phyloP scores from a whole-genome alignment of 2,113 vertebrate species.

The Pteruthius melanotis region DNA sequence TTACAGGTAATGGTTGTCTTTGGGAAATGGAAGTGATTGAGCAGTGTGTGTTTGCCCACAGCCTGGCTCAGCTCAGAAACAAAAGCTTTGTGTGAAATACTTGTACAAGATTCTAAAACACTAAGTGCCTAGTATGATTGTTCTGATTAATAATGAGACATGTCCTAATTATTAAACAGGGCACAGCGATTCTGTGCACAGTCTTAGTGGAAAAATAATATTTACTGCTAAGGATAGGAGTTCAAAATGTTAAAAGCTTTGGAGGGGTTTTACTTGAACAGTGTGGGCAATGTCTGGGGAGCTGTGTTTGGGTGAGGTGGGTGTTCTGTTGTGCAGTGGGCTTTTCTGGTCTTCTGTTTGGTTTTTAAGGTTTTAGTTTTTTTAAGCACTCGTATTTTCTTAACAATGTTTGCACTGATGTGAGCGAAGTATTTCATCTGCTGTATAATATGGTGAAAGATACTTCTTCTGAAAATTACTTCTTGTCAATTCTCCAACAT shows the following conservation, averaged over 20 bases:
- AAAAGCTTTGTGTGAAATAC: neutral
- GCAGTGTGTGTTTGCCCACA: neutral
- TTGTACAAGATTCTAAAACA: neutral
- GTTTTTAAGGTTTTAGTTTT: fast-evolving
- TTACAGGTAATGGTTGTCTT: neutral
- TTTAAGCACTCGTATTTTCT: constrained; percentile 60
- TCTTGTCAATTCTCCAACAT: constrained; percentile 95
- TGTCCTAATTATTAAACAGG: neutral
- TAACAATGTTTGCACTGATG: constrained; percentile 85
- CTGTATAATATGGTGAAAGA: constrained; percentile 96
- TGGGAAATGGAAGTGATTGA: neutral
- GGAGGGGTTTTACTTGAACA: neutral
- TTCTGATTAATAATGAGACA: neutral
- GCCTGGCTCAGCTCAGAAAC: neutral
- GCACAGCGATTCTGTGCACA: neutral
- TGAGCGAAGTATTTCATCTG: constrained; percentile 93
- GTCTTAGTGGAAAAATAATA: neutral
- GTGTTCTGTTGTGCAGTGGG: neutral
- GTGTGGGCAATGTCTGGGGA: neutral
- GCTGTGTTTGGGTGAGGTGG: neutral
- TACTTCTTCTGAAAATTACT: constrained; percentile 87
- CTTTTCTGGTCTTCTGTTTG: fast-evolving
- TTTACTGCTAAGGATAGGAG: neutral
- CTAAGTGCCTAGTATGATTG: fast-evolving
- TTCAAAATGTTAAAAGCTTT: neutral